Base-by-base conservation (phyloP, 2,797 vertebrate species). In the Huso huso region DNA sequence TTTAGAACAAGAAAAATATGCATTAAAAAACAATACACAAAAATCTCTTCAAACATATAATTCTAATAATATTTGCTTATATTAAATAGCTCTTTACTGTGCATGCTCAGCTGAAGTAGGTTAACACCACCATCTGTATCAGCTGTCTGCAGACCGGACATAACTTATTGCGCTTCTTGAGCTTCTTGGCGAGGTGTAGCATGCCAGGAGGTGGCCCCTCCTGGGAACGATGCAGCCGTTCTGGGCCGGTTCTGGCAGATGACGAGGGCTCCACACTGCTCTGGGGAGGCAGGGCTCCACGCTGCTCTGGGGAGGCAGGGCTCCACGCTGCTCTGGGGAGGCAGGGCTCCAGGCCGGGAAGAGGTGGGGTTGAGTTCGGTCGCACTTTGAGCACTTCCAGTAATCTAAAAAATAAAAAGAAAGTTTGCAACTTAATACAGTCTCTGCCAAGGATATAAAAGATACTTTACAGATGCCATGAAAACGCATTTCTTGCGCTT, bases 161-260 rank as follows among this genome's bases (percentile, higher is more conserved):
- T 59, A 94, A 88, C 67, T 99, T 99, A 81, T 97, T 98, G 75
- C 94, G 91, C 77, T 89, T 97, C 81, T 98, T 96, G 4, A 97
- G 87, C 74, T 98, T 99, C 70, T 91, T 90, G 37, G 97, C 97
- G 5, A 99, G 0, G 91, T 84, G 63, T 96, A 99, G 75, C 96
- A 99, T 1, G 93, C 91, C 89, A 99, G 96, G 58, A 98, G 91
- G 79, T 98, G 96, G 57, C 96, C 97, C 0, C 95, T 99, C 55
- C 87, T 92, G 6, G 99, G 96, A 6, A 99, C 93, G 55, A 99
- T 99, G 81, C 94, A 97, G 73, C 96, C 95, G 62, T 97, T 97
- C 79, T 99, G 6, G 95, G 95, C 58, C 91, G 84, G 49, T 90
- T 95, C 76, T 98, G 96, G 69, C 96, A 99, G 78, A 99, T 99